Base-by-base conservation (phyloP, 92 coral and sea anemone species). In the Phenganax stokvisi region DNA sequence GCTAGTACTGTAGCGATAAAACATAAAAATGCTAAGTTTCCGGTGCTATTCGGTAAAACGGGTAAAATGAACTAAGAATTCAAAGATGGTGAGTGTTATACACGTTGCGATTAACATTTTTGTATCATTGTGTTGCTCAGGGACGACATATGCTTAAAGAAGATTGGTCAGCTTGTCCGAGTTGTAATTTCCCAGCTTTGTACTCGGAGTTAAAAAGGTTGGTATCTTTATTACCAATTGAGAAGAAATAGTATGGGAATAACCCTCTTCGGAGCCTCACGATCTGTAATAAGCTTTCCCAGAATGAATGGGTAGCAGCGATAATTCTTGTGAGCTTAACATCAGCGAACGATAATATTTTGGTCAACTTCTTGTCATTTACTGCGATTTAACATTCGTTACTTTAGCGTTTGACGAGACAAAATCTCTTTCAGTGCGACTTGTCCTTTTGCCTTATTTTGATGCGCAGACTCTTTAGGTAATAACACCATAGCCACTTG, bases 111-210 rank as follows among this genome's bases (percentile, higher is more conserved):
- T 37, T 37, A 37, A 37, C 47, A 30, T 15, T 9, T 11, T 79
- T 37, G 47, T 37, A 5, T 37, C 47, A 28, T 64, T 63, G 20
- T 54, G 74, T 12, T 65, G 1, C 47, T 37, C 58, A 94, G 98
- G 98, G 98, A 72, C 97, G 98, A 13, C 98, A 94, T 80, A 91
- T 94, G 97, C 80, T 92, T n/a, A 94, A 94, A 61, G 91, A 89
- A 20, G 91, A 94, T 84, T 94, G 98, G 98, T 90, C 97, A 8
- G 82, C 86, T 67, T 94, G 98, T 77, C 98, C 98, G 12, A 90
- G 83, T 80, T 94, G 98, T 80, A 83, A 87, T 10, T 94, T 94
- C 72, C 98, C 98, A 75, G 98, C 98, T 61, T 88, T 94, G 61
- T 86, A 94, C 77, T 94, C 98, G 13, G 96, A 88, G 83, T 86